A percentile compares a stretch with the other conserved stretches of the same genome.
Evolutionary conservation across 2,888 invertebrate species (phyloP).

Genomic region (Stenolophus ochropezus): DNA sequence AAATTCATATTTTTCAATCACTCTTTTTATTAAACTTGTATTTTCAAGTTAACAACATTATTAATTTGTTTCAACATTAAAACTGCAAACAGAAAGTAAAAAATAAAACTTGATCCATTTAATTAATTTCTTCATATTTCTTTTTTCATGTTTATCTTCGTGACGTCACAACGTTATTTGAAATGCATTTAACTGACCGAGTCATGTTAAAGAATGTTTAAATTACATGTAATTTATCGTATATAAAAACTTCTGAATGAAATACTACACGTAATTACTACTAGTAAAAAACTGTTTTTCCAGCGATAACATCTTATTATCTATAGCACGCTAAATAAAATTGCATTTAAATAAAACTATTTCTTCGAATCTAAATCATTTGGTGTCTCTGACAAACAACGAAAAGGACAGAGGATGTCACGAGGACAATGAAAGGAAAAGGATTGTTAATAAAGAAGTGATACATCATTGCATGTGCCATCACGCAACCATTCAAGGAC

Average conservation of each 20-base stretch:
- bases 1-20: too few species aligned
- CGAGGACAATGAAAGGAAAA: slow-evolving; percentile 27
- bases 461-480: slow-evolving; percentile 23
- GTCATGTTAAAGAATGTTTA: background rate
- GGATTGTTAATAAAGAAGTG: slow-evolving; percentile 21
- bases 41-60: too few species aligned
- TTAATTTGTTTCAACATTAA: too few species aligned
- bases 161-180: too few species aligned
- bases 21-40: too few species aligned
- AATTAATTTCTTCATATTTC: too few species aligned
- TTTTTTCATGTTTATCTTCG: too few species aligned
- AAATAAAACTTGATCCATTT: too few species aligned
- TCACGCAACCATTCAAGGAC: slow-evolving; percentile 12
- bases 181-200: too few species aligned
- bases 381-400: slow-evolving; percentile 9
- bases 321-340: background rate
- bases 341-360: background rate
- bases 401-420: slow-evolving; percentile 22
- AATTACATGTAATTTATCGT: background rate
- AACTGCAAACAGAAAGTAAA: too few species aligned
- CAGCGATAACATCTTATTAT: background rate
- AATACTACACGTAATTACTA: background rate
- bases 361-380: too few species aligned
- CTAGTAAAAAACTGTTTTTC: slow-evolving; percentile 1
- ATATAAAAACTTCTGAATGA: background rate